Percentiles rank a stretch among this genome's conserved stretches.
Evolutionary conservation across 2,113 vertebrate genomes (phyloP).

Genomic region (Bettongia penicillata): DNA sequence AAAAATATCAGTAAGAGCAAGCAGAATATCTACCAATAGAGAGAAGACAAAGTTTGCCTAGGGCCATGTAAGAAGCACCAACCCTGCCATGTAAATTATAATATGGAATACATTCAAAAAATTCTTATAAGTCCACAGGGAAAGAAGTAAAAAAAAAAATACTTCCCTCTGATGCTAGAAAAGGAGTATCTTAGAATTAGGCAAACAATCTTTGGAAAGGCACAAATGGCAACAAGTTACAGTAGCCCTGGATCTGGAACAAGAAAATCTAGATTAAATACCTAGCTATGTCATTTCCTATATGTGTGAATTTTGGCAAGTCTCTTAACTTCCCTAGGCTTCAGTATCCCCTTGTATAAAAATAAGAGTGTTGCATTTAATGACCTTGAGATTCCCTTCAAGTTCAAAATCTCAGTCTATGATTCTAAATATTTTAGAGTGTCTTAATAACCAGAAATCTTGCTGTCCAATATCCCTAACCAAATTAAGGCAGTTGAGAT

Average conservation of each 20-base stretch:
- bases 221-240: constrained; percentile 16
- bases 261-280: not conserved
- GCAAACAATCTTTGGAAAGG: constrained; percentile 37
- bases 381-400: not conserved
- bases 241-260: not conserved
- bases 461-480: not conserved
- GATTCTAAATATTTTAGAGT: not conserved
- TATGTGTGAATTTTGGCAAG: not conserved
- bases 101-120: constrained; percentile 11
- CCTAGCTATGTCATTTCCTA: not conserved
- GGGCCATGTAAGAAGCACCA: not conserved
- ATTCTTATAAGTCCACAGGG: not conserved
- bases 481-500: constrained; percentile 16
- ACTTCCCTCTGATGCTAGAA: not conserved
- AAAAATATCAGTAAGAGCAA: constrained; percentile 53
- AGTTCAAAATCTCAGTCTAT: not conserved
- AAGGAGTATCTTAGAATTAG: not conserved
- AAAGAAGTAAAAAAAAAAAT: not conserved
- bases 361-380: not conserved
- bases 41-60: not conserved
- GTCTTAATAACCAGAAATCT: not conserved
- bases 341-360: not conserved
- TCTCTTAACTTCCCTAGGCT: not conserved
- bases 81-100: not conserved
- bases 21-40: constrained; percentile 52